Evolutionary conservation across 2,113 vertebrate species (phyloP), one percentile per base, ranked within the genome.

Genomic region (Tachycineta bicolor): DNA sequence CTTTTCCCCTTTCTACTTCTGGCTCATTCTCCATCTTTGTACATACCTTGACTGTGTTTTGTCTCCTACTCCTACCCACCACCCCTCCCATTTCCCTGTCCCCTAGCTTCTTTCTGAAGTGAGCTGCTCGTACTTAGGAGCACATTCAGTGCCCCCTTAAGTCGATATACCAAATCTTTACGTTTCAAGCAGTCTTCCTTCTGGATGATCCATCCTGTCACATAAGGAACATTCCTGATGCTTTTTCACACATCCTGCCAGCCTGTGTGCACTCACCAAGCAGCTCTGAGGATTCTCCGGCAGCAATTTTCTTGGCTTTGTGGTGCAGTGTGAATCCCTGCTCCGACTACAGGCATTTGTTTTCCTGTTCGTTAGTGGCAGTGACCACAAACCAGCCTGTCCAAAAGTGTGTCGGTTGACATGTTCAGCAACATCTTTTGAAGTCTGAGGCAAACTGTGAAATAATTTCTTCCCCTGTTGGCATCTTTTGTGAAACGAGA

Each of bases 401-500:
- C 83, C 89, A 55, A 90, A 90, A 89, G 56, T 44, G n/a, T 83
- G 73, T 82, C 1, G 0, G 83, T 82, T 94, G 90, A 90, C 85
- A 90, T 92, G 79, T 68, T 86, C 93, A 93, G 86, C 76, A 89
- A 81, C 10, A 17, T 43, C 31, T 93, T 90, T 75, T 95, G 94
- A 92, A 96, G 83, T 58, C n/a, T 49, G 49, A 95, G 65, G 80
- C 65, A 95, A 86, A 90, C 68, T 92, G 84, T 73, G 68, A 94
- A 96, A 86, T 90, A 83, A 79, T 82, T 96, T 92, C 90, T 94
- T 96, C 90, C 90, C 43, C 56, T 86, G 12, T 81, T 96, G 96
- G 96, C 92, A 90, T 93, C 83, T 93, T 92, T 53, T 75, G 73
- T 93, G 85, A 90, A 93, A 93, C 28, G 56, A 93, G 85, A 87